A percentile compares a stretch with the other conserved stretches of the same genome.
These are phyloP conservation scores for Pachypanchax playfairii DNA, from an alignment of 2,113 vertebrate species.

Conservation along the genomic window DNA sequence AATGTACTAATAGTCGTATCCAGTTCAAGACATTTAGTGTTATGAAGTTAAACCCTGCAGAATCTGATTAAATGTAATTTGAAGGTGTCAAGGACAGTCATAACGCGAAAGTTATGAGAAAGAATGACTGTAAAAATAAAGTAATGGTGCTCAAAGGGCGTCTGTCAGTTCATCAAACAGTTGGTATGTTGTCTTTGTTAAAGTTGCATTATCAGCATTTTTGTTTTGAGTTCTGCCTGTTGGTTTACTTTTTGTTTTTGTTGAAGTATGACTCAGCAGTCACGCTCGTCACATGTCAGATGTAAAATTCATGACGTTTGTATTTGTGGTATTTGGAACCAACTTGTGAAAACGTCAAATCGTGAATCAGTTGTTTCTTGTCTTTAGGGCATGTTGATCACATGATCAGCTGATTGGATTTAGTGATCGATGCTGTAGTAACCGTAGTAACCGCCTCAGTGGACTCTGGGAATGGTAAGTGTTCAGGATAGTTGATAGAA, in stretches of 20 bases:
- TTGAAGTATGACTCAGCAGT: background rate
- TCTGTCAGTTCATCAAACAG: too few species aligned
- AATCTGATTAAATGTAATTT: too few species aligned
- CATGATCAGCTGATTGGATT: constrained; percentile 58
- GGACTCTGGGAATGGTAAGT: constrained; percentile 44
- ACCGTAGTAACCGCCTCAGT: constrained; percentile 43
- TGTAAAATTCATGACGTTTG: background rate
- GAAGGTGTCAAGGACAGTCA: too few species aligned
- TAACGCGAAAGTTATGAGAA: too few species aligned
- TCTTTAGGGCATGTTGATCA: constrained; percentile 31
- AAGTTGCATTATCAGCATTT: background rate
- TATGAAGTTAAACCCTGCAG: too few species aligned
- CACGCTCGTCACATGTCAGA: background rate
- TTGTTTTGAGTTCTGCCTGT: background rate
- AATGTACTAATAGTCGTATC: too few species aligned
- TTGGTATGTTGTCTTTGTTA: background rate
- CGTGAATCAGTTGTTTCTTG: constrained; percentile 25
- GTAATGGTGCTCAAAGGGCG: too few species aligned
- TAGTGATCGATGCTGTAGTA: constrained; percentile 29
- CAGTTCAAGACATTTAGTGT: too few species aligned
- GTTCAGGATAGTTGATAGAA: background rate
- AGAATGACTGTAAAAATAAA: too few species aligned
- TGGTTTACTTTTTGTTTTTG: background rate
- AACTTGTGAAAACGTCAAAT: constrained; percentile 24
- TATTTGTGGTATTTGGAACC: constrained; percentile 19